These are phyloP conservation scores for Zoanthus solanderi DNA, from an alignment of 92 coral and sea anemone genomes.

Conservation along the genomic window DNA sequence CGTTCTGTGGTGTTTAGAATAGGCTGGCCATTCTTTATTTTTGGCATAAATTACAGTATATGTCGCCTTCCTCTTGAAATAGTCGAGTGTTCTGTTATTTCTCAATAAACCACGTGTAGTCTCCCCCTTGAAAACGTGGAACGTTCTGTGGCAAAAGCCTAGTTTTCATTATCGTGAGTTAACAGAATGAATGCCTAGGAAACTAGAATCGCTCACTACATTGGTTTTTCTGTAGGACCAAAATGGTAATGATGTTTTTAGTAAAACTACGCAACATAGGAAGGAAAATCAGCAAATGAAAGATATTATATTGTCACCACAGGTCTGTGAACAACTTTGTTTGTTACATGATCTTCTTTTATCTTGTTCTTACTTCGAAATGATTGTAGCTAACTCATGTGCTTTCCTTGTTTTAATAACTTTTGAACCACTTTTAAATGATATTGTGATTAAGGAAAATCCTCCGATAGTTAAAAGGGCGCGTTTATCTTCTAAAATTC, in stretches of 20 bases:
- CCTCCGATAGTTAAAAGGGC: too few species aligned
- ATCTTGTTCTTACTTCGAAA: neutral
- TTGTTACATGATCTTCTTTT: neutral
- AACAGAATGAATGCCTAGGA: neutral
- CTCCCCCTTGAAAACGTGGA: too few species aligned
- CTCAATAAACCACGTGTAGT: too few species aligned
- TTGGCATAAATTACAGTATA: too few species aligned
- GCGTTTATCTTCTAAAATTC: too few species aligned
- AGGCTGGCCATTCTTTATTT: too few species aligned
- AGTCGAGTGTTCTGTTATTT: too few species aligned
- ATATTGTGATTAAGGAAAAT: too few species aligned
- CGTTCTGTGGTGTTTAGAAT: too few species aligned
- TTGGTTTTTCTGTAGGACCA: slow-evolving; percentile 69
- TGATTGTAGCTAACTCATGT: neutral
- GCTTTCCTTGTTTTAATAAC: neutral
- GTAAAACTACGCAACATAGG: neutral
- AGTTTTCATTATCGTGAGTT: neutral
- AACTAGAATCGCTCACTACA: neutral
- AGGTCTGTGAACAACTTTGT: slow-evolving; percentile 19
- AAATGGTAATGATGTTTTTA: slow-evolving; percentile 76
- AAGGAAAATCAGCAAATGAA: slow-evolving; percentile 32
- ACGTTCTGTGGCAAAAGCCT: too few species aligned
- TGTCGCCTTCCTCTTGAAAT: too few species aligned
- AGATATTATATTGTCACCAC: slow-evolving; percentile 19
- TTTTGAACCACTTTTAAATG: too few species aligned